phyloP scores from a whole-genome alignment of 1,140 invertebrate genomes.

The Neodiprion fabricii region DNA sequence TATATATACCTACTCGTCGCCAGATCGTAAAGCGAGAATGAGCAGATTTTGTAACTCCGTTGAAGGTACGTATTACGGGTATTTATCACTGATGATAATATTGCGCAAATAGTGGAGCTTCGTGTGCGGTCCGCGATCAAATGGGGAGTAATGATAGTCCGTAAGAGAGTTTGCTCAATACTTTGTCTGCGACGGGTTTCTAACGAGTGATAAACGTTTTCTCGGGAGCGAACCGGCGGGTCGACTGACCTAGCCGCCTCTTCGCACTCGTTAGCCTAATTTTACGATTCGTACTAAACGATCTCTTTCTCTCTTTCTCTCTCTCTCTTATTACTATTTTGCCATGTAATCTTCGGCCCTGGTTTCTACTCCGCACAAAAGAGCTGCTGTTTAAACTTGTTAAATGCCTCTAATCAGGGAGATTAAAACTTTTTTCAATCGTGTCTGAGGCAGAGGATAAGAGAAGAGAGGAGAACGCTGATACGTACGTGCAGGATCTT shows the following conservation, averaged over 20 bases:
- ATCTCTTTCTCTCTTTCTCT: background rate
- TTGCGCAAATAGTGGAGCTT: background rate
- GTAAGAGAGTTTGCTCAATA: background rate
- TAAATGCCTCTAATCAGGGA: background rate
- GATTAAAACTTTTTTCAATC: no score
- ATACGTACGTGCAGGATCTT: no score
- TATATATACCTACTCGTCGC: no score
- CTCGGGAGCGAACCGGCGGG: constrained; percentile 19
- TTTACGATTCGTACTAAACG: constrained; percentile 41
- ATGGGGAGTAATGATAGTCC: background rate
- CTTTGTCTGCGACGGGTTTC: constrained; percentile 27
- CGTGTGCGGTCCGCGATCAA: background rate
- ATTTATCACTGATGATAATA: no score
- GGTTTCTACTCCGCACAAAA: no score
- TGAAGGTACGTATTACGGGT: no score
- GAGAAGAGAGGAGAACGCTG: no score
- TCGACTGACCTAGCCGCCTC: background rate
- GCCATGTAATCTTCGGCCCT: background rate
- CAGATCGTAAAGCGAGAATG: no score
- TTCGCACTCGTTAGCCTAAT: constrained; percentile 48
- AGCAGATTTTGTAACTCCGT: no score
- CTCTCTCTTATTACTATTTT: background rate
- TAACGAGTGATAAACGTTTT: constrained; percentile 37
- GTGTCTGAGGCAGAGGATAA: no score
- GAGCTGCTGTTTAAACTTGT: background rate